These are phyloP conservation scores for Trimorus sp. DNA, from an alignment of 2,888 invertebrate species.

Conservation along the genomic window DNA sequence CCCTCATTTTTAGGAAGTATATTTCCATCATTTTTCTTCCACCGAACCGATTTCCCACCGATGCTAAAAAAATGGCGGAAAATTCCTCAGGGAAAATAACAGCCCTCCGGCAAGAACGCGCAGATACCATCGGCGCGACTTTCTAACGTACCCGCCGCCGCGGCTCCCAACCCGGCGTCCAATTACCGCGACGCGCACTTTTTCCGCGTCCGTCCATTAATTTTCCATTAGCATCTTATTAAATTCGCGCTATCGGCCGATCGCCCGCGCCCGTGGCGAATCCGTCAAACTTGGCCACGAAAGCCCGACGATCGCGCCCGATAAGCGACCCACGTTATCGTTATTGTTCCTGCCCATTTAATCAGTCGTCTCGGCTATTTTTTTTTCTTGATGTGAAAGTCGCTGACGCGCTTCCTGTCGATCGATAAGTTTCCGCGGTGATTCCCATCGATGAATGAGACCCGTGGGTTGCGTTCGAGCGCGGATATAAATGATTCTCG, in stretches of 20 bases:
- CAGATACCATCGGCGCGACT: too few relatives aligned
- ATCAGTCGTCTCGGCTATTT: slow-evolving; percentile 11
- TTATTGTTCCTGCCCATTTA: slow-evolving; percentile 3
- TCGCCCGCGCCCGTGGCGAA: slow-evolving; percentile 1
- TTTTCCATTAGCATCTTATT: slow-evolving; percentile 43
- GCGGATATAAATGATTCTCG: not conserved
- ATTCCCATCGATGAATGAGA: slow-evolving; percentile 53
- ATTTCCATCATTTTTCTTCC: too few relatives aligned
- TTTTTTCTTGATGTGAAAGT: slow-evolving; percentile 47
- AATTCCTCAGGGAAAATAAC: too few relatives aligned
- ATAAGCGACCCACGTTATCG: slow-evolving; percentile 26
- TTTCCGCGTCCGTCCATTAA: slow-evolving; percentile 23
- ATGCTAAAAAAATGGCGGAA: too few relatives aligned
- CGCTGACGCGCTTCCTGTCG: slow-evolving; percentile 11
- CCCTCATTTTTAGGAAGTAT: too few relatives aligned
- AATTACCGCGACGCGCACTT: not conserved
- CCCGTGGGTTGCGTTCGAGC: slow-evolving; percentile 52
- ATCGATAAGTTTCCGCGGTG: slow-evolving; percentile 45
- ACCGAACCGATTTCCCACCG: too few relatives aligned
- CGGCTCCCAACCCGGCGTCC: too few relatives aligned
- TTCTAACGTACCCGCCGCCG: too few relatives aligned
- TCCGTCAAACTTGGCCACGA: slow-evolving; percentile 42
- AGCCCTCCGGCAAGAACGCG: too few relatives aligned
- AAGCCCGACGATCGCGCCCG: slow-evolving; percentile 31
- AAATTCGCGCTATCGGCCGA: slow-evolving; percentile 29